phyloP scores from a whole-genome alignment of 2,888 invertebrate genomes.

The Notocelia uddmanniana region DNA sequence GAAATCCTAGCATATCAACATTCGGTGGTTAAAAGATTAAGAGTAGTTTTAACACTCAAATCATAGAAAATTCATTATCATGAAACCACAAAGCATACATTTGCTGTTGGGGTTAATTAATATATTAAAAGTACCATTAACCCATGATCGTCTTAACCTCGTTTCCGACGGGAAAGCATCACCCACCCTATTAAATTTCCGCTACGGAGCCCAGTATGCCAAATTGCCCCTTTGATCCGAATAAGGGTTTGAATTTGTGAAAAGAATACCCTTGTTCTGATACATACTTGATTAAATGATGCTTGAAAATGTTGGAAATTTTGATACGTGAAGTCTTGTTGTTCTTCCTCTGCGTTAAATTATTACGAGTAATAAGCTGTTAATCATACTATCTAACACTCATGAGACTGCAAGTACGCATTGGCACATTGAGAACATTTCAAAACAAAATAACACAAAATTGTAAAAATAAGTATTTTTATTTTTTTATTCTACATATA shows the following conservation, averaged over 20 bases:
- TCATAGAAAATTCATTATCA: neutral
- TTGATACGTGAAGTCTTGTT: neutral
- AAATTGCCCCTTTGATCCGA: constrained; percentile 42
- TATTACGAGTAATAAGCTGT: no score
- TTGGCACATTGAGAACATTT: no score
- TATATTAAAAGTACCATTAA: constrained; percentile 26
- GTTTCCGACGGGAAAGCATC: constrained; percentile 26
- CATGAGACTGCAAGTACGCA: no score
- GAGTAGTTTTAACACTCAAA: no score
- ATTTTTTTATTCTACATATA: no score
- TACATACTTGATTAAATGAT: constrained; percentile 33
- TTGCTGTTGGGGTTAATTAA: constrained; percentile 3
- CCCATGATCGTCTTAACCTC: constrained; percentile 24
- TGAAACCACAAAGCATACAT: neutral
- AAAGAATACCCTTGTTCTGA: constrained; percentile 25
- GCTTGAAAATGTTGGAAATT: constrained; percentile 9
- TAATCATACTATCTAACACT: no score
- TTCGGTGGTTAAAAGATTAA: no score
- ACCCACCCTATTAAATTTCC: constrained; percentile 35
- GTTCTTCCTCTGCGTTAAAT: neutral
- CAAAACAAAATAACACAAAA: no score
- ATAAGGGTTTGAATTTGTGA: constrained; percentile 33
- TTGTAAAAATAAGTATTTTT: no score
- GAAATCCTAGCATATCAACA: no score
- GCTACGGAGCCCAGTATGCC: constrained; percentile 29